Conservation (phyloP, 2,113 vertebrate genomes). For the Archocentrus centrarchus region DNA sequence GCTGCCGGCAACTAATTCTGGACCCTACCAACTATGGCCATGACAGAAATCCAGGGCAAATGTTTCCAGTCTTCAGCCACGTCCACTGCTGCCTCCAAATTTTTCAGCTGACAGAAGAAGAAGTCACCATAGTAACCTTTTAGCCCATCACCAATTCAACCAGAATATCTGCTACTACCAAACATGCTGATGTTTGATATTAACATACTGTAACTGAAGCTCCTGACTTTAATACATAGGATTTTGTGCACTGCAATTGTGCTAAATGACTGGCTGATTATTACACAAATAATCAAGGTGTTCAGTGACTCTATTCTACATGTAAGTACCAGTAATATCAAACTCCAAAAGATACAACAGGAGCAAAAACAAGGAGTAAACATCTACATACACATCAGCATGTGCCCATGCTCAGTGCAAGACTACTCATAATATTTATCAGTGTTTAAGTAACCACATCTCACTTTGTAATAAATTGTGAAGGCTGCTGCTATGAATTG, state of each 20-base stretch:
- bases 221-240: neutral
- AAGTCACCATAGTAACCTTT: neutral
- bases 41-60: neutral
- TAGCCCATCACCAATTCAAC: neutral
- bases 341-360: neutral
- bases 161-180: neutral
- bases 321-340: neutral
- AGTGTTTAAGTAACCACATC: neutral
- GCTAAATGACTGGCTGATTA: neutral
- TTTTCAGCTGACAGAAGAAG: too few relatives aligned
- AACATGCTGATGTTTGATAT: neutral
- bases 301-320: neutral
- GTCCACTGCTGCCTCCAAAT: neutral
- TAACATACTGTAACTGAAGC: neutral
- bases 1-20: conserved; percentile 10
- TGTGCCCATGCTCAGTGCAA: neutral
- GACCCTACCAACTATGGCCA: neutral
- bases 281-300: neutral
- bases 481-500: neutral
- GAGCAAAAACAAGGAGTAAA: neutral
- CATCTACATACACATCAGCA: neutral
- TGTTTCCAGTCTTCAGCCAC: neutral
- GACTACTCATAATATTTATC: neutral
- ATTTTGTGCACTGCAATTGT: neutral
- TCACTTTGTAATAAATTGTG: neutral